Evolutionary conservation across 2,797 vertebrate species (phyloP), one percentile per base, ranked within the genome.

Genomic region (Leptoclinus maculatus): DNA sequence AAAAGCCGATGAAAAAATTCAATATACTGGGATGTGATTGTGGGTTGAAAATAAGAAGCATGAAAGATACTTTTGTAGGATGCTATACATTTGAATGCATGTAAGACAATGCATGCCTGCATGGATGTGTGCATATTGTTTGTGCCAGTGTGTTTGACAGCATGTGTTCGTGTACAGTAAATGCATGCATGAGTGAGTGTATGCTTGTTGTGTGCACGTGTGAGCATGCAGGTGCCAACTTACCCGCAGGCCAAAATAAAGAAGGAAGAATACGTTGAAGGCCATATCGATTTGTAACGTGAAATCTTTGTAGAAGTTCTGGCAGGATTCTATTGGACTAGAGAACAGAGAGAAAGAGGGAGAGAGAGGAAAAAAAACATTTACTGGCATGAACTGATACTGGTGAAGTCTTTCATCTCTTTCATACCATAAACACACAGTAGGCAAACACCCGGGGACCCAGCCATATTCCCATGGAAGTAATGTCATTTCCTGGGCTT

Each of bases 291-390:
- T 99, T 95, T 99, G 97, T 94, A 99, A 96, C 1, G 98, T 99
- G 95, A 99, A 97, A 94, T 99, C 98, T 95, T 98, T 96, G 96
- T 99, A 99, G 97, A 99, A 99, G 96, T 98, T 97, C 96, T 99
- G 98, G 95, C 98, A 99, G 95, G 98, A 98, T 95, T 99, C 98
- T 97, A 99, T 99, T 88, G 97, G 98, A 93, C 98, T 99, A 92
- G 85, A 94, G 88, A 84, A 71, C 2, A 86, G 7, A 83, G 11
- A 73, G 4, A 79, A 13, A 94, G 70, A 95, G 87, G 80, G 47
- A 75, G 16, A 78, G 5, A 73, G 38, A 34, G 7, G 5, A 7
- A 14, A 7, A 21, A 60, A 49, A 21, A 49, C 21, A 2, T 27
- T 53, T 25, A 54, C 25, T 6, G 53, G 12, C 21, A 56, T 65